Evolutionary conservation across 2,797 vertebrate genomes (phyloP), one percentile per base, ranked within the genome.

Genomic region (Staurois parvus): DNA sequence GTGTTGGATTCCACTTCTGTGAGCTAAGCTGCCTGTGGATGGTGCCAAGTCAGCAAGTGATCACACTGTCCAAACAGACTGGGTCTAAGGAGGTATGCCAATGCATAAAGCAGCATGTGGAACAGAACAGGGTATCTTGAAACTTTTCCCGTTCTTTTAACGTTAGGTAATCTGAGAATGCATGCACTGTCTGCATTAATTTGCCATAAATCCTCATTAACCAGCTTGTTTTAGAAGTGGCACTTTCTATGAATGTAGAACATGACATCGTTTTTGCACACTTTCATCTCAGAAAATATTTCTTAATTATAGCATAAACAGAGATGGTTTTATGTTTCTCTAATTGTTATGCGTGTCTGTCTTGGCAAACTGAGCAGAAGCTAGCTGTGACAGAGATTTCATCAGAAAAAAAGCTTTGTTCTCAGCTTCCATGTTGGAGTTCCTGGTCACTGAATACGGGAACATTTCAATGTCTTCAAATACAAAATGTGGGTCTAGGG

Each of bases 291-390:
- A 56, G 30, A 79, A 17, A 79, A 34, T 67, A 67, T 67, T n/a
- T 67, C 24, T 66, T 67, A 67, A 79, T 79, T 79, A 67, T 42
- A 42, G 76, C 45, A 79, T 40, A 37, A 52, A 52, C 48, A 42
- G 76, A 67, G 37, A 79, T 79, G 26, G 28, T 64, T 67, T 79
- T 48, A 67, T 79, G 17, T 67, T 67, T 66, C 62, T 67, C 17
- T 67, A 79, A 79, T 79, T 79, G 62, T 79, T 79, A 26, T 37
- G 24, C 21, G 45, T 79, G 45, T 45, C 76, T 67, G 24, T 32
- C 59, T 59, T 77, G 37, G 13, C 42, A 34, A 52, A 52, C 48
- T 52, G 13, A 15, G 48, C 4, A 52, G 24, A 15, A 10, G 24
- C 72, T 10, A n/a, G 5, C 68, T 37, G 13, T 2, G 13, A 28